A percentile compares a stretch with the other conserved stretches of the same genome.
phyloP scores from a whole-genome alignment of 2,888 invertebrate species.

The Microctonus brassicae region DNA sequence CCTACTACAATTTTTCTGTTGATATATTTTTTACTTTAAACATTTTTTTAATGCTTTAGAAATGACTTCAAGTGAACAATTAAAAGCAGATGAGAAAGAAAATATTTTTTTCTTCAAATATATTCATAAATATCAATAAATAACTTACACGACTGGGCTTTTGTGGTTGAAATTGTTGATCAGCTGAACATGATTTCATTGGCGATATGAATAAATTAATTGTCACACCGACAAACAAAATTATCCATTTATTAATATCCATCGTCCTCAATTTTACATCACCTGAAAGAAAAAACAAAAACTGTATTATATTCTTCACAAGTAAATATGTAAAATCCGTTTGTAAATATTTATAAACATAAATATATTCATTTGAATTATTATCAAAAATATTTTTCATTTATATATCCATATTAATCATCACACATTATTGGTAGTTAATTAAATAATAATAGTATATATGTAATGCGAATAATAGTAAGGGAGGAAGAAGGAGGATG shows the following conservation, averaged over 20 bases:
- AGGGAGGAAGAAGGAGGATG: not conserved
- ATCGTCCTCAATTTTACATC: not conserved
- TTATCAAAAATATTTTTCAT: too few species aligned
- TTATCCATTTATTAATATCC: not conserved
- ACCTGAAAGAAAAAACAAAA: too few species aligned
- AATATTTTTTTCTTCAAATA: not conserved
- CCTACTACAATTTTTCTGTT: too few species aligned
- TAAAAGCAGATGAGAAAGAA: not conserved
- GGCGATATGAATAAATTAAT: not conserved
- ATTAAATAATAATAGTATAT: not conserved
- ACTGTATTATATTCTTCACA: too few species aligned
- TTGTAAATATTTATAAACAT: too few species aligned
- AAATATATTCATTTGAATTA: too few species aligned
- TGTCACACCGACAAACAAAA: not conserved
- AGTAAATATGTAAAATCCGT: too few species aligned
- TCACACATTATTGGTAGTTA: not conserved
- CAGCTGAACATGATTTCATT: not conserved
- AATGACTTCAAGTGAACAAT: too few species aligned
- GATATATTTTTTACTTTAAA: too few species aligned
- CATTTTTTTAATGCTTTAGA: too few species aligned
- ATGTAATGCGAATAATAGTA: not conserved
- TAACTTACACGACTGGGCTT: not conserved
- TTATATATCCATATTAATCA: not conserved
- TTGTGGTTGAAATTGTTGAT: not conserved
- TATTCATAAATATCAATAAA: not conserved